A percentile compares a stretch with the other conserved stretches of the same genome.
Conservation (phyloP, 2,888 invertebrate species). For the Thyatira batis region DNA sequence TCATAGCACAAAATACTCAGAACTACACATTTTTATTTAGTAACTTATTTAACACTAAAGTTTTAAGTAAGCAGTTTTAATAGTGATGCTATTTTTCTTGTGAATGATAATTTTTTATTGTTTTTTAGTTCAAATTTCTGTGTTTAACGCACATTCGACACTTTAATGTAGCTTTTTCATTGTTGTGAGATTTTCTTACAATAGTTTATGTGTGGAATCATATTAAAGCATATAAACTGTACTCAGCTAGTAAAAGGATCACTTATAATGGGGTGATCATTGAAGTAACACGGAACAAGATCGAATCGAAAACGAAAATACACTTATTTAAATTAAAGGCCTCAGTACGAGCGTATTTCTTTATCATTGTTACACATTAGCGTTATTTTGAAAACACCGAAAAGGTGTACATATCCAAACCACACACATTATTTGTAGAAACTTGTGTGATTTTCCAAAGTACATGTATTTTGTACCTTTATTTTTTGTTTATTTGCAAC, state of each 20-base stretch:
- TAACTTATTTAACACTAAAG: constrained; percentile 27
- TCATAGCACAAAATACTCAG: constrained; percentile 12
- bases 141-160: neutral
- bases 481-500: constrained; percentile 60
- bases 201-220: too few species aligned
- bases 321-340: constrained; percentile 18
- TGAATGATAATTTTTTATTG: neutral
- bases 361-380: neutral
- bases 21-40: constrained; percentile 1
- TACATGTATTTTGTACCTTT: constrained; percentile 58
- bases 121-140: neutral
- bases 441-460: constrained; percentile 58
- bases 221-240: too few species aligned
- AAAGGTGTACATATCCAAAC: constrained; percentile 41
- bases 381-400: constrained; percentile 19
- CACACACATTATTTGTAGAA: constrained; percentile 56
- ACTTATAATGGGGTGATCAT: neutral
- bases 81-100: neutral
- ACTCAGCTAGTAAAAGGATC: too few species aligned
- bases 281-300: neutral
- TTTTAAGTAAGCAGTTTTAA: constrained; percentile 8
- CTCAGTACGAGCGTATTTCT: constrained; percentile 10
- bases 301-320: neutral
- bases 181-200: too few species aligned
- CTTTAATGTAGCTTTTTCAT: too few species aligned